A percentile compares a stretch with the other conserved stretches of the same genome.
These are phyloP conservation scores for Lagopus leucura DNA, from an alignment of 2,113 vertebrate species.

Conservation along the genomic window DNA sequence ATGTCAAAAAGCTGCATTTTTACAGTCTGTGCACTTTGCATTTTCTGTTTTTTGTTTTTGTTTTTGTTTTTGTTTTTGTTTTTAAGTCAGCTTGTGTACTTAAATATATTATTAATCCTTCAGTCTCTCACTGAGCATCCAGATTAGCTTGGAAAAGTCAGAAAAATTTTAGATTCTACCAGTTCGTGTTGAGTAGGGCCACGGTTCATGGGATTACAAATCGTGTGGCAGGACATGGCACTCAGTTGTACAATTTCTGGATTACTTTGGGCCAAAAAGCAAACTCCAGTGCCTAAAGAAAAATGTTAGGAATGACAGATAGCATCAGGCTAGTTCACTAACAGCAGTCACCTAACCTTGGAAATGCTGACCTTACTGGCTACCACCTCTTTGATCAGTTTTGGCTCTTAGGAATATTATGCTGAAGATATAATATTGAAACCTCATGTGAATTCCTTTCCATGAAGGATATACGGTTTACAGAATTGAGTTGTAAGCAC, in stretches of 20 bases:
- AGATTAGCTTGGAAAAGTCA: background rate
- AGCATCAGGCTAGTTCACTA: background rate
- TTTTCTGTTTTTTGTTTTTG: background rate
- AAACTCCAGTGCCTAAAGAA: background rate
- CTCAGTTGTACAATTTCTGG: background rate
- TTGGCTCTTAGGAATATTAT: background rate
- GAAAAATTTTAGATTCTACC: background rate
- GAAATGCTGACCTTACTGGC: background rate
- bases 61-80: too few relatives aligned
- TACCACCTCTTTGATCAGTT: background rate
- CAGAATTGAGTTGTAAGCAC: accelerated
- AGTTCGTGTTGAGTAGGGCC: background rate
- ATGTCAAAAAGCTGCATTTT: background rate
- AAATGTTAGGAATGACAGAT: background rate
- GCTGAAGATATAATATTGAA: too few relatives aligned
- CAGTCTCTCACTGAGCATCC: background rate
- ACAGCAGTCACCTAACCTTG: background rate
- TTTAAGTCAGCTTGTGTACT: background rate
- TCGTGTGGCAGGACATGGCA: accelerated
- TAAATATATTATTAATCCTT: background rate
- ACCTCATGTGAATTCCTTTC: background rate
- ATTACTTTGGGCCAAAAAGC: background rate
- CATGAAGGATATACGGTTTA: background rate
- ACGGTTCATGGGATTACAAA: background rate
- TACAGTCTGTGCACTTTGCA: background rate